These are phyloP conservation scores for Megalopta genalis DNA, from an alignment of 1,140 invertebrate species.

Conservation along the genomic window DNA sequence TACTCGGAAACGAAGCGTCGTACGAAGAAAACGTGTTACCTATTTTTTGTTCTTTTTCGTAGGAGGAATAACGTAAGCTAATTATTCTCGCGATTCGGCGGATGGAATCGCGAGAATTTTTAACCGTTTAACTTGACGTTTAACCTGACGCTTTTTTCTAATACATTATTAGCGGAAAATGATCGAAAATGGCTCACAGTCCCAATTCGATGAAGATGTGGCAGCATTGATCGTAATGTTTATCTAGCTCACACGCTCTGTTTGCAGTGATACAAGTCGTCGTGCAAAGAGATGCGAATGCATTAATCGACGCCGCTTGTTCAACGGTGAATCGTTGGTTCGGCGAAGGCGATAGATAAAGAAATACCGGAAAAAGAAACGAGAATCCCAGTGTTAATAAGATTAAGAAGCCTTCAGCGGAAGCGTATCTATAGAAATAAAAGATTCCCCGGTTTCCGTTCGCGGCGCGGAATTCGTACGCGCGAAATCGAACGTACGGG, in stretches of 20 bases:
- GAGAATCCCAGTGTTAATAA: neutral
- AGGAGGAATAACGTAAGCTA: no score
- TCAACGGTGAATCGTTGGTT: neutral
- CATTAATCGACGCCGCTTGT: no score
- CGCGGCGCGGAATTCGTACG: neutral
- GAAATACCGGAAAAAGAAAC: neutral
- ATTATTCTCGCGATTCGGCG: no score
- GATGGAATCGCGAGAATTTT: no score
- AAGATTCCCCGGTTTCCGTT: neutral
- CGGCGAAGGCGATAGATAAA: neutral
- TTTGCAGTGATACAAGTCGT: neutral
- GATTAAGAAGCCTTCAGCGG: neutral
- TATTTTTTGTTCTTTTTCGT: no score
- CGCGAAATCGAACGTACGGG: neutral
- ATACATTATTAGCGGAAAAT: no score
- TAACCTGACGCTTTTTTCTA: no score
- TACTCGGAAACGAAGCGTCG: no score
- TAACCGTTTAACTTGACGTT: no score
- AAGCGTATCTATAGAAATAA: constrained; percentile 13
- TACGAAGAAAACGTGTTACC: no score
- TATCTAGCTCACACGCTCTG: neutral
- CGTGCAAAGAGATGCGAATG: neutral
- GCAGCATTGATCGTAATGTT: neutral
- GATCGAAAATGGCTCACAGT: no score
- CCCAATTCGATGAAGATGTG: no score